Base-by-base conservation (phyloP, 1,140 invertebrate species). In the Drosophila nikananu region DNA sequence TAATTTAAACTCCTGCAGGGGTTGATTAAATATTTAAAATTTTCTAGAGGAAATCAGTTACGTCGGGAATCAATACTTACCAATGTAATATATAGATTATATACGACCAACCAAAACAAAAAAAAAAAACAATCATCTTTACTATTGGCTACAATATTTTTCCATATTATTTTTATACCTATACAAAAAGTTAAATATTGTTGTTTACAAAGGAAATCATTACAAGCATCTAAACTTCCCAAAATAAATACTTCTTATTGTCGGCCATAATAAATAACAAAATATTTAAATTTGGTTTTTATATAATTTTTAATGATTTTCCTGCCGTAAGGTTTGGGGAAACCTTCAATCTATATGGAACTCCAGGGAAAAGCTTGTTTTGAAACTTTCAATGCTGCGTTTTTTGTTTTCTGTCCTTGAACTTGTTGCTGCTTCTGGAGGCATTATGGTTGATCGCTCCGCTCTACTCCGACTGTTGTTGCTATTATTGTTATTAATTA, bases 401-500 rank as follows among this genome's bases (percentile, higher is more conserved):
- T 48, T 71, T 55, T 12, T 3, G 27, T 32, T 51, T 21, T 37
- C 15, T 76, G 78, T 78, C 82, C 82, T 78, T 86, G 82, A 86
- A 86, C 82, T 86, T 72, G 76, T 65, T 49, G 46, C 42, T 74
- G 42, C 37, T 61, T 25, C 21, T 74, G 25, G 42, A 10, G 19
- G 19, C 42, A 21, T n/a, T 75, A 54, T 63, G 19, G 37, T 23
- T 57, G 21, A 57, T 39, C 21, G 41, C 19, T 57, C 27, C 19
- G 42, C 49, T 80, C 48, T 67, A 57, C 41, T 80, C 5, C 2
- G n/a, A 12, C 19, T 23, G 17, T 81, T 73, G 44, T 10, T 37
- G 19, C 3, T 55, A 5, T 86, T 81, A 30, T 77, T 83, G 71
- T 80, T 86, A 81, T 87, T 86, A 86, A 87, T 77, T 83, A 87